Conservation (phyloP, 2,797 vertebrate species). For the Thalassophryne amazonica region DNA sequence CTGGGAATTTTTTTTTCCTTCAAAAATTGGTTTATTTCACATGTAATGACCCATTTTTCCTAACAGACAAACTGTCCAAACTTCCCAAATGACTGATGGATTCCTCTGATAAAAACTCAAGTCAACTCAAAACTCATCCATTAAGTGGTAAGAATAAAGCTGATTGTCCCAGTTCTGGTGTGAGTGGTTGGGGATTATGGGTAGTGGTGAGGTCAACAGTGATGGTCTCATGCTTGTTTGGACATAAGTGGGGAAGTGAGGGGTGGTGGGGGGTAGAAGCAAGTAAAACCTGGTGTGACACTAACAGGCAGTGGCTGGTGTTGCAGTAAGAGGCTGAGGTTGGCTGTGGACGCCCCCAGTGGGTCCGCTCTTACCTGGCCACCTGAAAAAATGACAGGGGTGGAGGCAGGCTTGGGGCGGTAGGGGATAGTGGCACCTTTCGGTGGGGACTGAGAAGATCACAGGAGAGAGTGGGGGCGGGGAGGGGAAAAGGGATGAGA, state of each 20-base stretch:
- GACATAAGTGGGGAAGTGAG: slow-evolving; percentile 55
- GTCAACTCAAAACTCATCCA: not conserved
- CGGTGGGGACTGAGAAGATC: slow-evolving; percentile 92
- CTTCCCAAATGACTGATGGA: not conserved
- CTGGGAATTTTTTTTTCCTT: too few relatives aligned
- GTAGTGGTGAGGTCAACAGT: slow-evolving; percentile 43
- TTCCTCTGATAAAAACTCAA: not conserved
- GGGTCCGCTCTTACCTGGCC: slow-evolving; percentile 99
- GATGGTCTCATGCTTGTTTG: slow-evolving; percentile 56
- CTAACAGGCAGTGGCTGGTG: slow-evolving; percentile 99
- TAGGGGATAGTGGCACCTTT: slow-evolving; percentile 99
- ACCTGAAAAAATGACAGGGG: slow-evolving; percentile 99
- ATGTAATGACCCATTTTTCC: too few relatives aligned
- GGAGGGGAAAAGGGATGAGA: slow-evolving; percentile 70
- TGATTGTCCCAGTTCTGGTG: slow-evolving; percentile 49
- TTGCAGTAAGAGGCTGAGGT: slow-evolving; percentile 99
- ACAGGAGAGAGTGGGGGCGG: slow-evolving; percentile 48
- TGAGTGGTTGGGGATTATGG: slow-evolving; percentile 28
- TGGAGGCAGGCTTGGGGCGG: slow-evolving; percentile 99
- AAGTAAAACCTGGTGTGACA: slow-evolving; percentile 90
- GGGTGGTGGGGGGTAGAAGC: slow-evolving; percentile 58
- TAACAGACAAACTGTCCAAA: too few relatives aligned
- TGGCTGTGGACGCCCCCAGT: slow-evolving; percentile 97
- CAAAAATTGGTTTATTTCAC: too few relatives aligned
- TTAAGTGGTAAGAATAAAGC: not conserved